Base-by-base conservation (phyloP, 2,797 vertebrate genomes). In the Danio kyathit region DNA sequence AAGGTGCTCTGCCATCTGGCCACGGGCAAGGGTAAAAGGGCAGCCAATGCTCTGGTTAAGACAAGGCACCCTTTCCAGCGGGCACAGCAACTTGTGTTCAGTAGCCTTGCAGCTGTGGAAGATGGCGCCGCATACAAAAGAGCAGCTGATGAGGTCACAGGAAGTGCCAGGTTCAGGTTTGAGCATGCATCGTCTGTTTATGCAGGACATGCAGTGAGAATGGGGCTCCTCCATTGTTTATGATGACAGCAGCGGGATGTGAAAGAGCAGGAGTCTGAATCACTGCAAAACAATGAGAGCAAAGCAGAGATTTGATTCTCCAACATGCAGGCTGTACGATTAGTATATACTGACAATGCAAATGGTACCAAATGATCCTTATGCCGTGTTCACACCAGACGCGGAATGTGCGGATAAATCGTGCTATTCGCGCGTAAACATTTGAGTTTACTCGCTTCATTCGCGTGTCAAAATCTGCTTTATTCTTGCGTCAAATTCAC, bases 11-110 rank as follows among this genome's bases (percentile, higher is more conserved):
- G 95, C 95, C 85, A 98, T 95, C 88, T 97, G 97, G 87, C 95
- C 95, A 82, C 97, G 95, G 29, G 95, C 89, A 89, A 99, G 86
- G 69, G 89, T 89, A 87, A 94, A 93, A 0, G 97, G 97, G 90
- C 98, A 99, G 83, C 98, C 98, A 80, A 97, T 98, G 85, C 93
- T 95, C 74, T 93, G 95, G 87, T 99, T 99, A 83, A 99, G 92
- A 89, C 98, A 99, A 78, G 96, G 95, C 79, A 99, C 95, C 90
- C 96, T 94, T 92, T 96, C 92, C 80, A 97, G 93, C 1, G 96
- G 94, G 90, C 98, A 99, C 77, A 99, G 86, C 82, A 97, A 93
- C 49, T 95, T 95, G 90, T 99, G 98, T 73, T 99, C 98, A 14
- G 92, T 89, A 74, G 85, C 91, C 95, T 99, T 99, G 89, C 98